Percentiles rank a stretch among this genome's conserved stretches.
Conservation (phyloP, 2,797 vertebrate species). For the Carcharodon carcharias region DNA sequence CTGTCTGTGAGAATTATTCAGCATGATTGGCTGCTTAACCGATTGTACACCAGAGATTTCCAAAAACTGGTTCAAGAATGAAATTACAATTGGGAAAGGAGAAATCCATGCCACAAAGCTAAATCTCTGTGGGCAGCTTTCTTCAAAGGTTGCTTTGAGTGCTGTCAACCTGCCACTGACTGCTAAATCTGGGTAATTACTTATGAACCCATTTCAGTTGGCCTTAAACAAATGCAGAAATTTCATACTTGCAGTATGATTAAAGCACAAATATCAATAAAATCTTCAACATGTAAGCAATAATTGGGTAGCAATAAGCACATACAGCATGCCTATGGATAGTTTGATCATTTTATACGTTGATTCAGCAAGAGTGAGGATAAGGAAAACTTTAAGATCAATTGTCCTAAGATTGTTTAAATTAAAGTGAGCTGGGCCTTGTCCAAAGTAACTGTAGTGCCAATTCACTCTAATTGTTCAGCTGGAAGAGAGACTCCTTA, state of each 20-base stretch:
- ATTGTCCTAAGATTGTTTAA: neutral
- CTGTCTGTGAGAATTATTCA: neutral
- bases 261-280: conserved; percentile 14
- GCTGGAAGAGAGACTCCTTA: neutral
- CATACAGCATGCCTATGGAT: neutral
- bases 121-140: neutral
- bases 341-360: neutral
- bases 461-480: neutral
- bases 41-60: neutral
- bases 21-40: neutral
- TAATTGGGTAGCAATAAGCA: neutral
- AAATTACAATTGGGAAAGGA: neutral
- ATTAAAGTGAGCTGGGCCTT: neutral
- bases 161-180: neutral
- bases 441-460: neutral
- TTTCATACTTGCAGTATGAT: neutral
- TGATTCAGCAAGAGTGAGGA: neutral
- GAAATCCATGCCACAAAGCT: neutral
- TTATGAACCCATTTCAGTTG: neutral
- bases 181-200: neutral
- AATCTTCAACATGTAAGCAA: neutral
- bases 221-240: neutral
- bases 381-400: neutral
- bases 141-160: neutral
- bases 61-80: neutral